Base-by-base conservation (phyloP, 92 coral and sea anemone species). In the Montipora capitata region DNA sequence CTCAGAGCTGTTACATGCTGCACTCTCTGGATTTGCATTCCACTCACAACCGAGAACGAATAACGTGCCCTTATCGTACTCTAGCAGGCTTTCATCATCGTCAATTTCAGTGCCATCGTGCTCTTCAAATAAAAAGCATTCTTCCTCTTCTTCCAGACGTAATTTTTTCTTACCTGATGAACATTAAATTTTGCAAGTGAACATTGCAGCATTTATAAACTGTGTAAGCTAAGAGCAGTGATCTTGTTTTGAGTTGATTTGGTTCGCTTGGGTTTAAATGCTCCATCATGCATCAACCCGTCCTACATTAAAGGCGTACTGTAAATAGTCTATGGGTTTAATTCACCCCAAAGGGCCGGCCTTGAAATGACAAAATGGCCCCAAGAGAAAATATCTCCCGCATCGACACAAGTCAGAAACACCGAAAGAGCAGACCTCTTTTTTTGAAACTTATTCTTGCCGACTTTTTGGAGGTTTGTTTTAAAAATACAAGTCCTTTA, bases 31-130 rank as follows among this genome's bases (percentile, higher is more conserved):
- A 62, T 62, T 48, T 16, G 73, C 74, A 43, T 52, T 79, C 84
- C 84, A 79, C 43, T 79, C 74, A 51, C 59, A n/a, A 16, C 45
- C 68, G 68, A 79, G 41, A 58, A 79, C 20, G 45, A 79, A 79
- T 51, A 16, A 43, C n/a, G 40, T 79, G 40, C 84, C 84, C 51
- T 79, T 79, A 3, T 79, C 84, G 43, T 79, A 79, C 68, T 56
- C 84, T 69, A 59, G 44, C 65, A 79, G 84, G 16, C 74, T 59
- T 48, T 56, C 72, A 35, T 79, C 84, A 16, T 79, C 84, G 14
- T 79, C 74, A 16, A 79, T 15, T 79, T 79, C 84, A 3, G 84
- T 56, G 17, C 84, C 84, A 79, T 79, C 84, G 15, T 52, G 16
- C 40, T 57, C 84, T 59, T 79, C 84, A 27, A 79, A 79, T 20